These are phyloP conservation scores for Etheostoma cragini DNA, from an alignment of 2,113 vertebrate species.

Conservation along the genomic window DNA sequence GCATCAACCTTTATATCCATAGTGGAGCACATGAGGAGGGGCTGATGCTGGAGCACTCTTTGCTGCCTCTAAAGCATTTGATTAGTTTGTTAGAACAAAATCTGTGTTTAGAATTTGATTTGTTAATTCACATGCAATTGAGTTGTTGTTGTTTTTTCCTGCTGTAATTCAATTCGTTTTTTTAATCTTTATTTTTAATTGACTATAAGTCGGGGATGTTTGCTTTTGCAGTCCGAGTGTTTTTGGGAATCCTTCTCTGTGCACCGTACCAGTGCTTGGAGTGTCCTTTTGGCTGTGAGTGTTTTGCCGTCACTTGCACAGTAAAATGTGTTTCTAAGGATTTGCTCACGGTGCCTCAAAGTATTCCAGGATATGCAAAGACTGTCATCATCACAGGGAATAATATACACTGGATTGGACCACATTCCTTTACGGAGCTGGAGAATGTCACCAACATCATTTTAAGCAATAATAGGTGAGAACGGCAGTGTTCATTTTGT, in stretches of 20 bases:
- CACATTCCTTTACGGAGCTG: slow-evolving; percentile 74
- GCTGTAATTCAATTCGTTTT: background rate
- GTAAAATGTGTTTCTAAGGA: slow-evolving; percentile 82
- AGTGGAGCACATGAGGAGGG: slow-evolving; percentile 59
- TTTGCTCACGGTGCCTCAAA: slow-evolving; percentile 73
- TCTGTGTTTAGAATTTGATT: slow-evolving; percentile 14
- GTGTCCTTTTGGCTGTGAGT: slow-evolving; percentile 84
- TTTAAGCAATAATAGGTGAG: slow-evolving; percentile 85
- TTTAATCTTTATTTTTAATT: background rate
- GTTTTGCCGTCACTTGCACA: slow-evolving; percentile 76
- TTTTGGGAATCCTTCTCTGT: slow-evolving; percentile 74
- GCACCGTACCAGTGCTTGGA: slow-evolving; percentile 51
- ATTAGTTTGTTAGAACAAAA: slow-evolving; percentile 23
- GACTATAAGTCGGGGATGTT: slow-evolving; percentile 65
- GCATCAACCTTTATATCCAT: slow-evolving; percentile 71
- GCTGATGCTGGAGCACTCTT: slow-evolving; percentile 33
- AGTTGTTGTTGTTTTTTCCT: background rate
- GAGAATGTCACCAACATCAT: slow-evolving; percentile 82
- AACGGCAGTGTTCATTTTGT: slow-evolving; percentile 27
- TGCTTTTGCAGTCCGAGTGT: slow-evolving; percentile 39
- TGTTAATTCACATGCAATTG: background rate
- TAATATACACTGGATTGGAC: slow-evolving; percentile 73
- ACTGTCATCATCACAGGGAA: slow-evolving; percentile 82
- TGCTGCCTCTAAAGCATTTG: slow-evolving; percentile 28
- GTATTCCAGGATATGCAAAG: slow-evolving; percentile 77